Base-by-base conservation (phyloP, 2,113 vertebrate species). In the Dipodomys ordii region DNA sequence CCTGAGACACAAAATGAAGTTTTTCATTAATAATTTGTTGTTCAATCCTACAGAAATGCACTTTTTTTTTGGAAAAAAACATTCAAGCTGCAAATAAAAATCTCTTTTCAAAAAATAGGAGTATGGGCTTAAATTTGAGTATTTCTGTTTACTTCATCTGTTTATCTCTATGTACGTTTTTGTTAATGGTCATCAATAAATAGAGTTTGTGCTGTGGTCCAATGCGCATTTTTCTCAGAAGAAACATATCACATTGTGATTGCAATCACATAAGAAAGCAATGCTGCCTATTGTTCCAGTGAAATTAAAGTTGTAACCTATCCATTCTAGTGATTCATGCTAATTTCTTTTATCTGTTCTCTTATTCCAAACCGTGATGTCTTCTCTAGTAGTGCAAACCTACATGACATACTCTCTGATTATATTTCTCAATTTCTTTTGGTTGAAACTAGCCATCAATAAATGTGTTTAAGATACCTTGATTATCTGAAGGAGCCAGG, bases 1-100 rank as follows among this genome's bases (percentile, higher is more conserved):
- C n/a, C 64, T 82, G 32, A 4, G 12, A 7, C 72, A 92, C 30
- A 57, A n/a, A 87, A 83, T 73, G 19, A 74, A 28, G 15, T 23
- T 74, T 80, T 92, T 83, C 25, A 71, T 32, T 44, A 86, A 57
- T 32, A 20, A 10, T 49, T 11, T 80, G 3, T n/a, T 80, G 13
- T 62, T 92, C 27, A n/a, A 83, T 30, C 86, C 77, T 83, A 71
- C 30, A 46, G 4, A 73, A 46, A 11, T 89, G 16, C 7, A 19
- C 73, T 53, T 35, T 20, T 65, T 65, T 60, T 57, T 13, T 80
- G 35, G 35, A 39, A 39, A 6, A 78, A 23, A 46, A 1, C n/a
- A 62, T 46, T 16, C 44, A 88, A 92, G 3, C 60, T 78, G 88
- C 57, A 72, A 72, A 67, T 62, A 90, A 82, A 39, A 94, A 87